Base-by-base conservation (phyloP, 2,888 invertebrate genomes). In the Odontothrips loti region DNA sequence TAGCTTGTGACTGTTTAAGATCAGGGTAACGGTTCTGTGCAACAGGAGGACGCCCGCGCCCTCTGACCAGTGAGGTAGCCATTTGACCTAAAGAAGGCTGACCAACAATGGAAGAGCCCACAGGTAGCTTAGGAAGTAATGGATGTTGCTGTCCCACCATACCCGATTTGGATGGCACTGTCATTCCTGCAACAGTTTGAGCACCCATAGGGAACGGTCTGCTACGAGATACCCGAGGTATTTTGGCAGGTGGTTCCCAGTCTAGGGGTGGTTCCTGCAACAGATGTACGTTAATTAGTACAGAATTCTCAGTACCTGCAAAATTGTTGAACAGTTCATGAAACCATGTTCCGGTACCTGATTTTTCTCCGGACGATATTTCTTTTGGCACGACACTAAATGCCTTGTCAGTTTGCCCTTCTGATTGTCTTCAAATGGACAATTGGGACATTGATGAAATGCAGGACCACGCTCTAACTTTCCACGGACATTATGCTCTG, bases 191-290 rank as follows among this genome's bases (percentile, higher is more conserved):
- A 9, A 75, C 27, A 27, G 68, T 8, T 23, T 81, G 82, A 81
- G 75, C 81, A 79, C 82, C 83, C 83, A 85, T 84, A 51, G 84
- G 82, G 68, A 81, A 80, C 12, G 85, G 85, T 79, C 85, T 83
- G 79, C 84, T 87, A 81, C 89, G 87, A 82, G 87, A 86, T 85
- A 93, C 90, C 88, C 94, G 92, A 83, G 96, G 95, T 88, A 96
- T 96, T 88, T 97, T 96, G 8, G 96, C 96, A 0, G 97, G 97
- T 1, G 96, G 96, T 86, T 96, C 96, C 95, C 96, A 96, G 86
- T 96, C 96, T 1, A 92, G 88, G 0, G 96, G 95, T 9, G 97
- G 96, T 84, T 94, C 93, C 84, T 89, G 48, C n/a, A 83, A 80
- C 80, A 82, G 34, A 43, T 27, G 17, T 58, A 79, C 27, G 10